Evolutionary conservation across 2,888 invertebrate species (phyloP), one percentile per base, ranked within the genome.

Genomic region (Drosophila mimetica): DNA sequence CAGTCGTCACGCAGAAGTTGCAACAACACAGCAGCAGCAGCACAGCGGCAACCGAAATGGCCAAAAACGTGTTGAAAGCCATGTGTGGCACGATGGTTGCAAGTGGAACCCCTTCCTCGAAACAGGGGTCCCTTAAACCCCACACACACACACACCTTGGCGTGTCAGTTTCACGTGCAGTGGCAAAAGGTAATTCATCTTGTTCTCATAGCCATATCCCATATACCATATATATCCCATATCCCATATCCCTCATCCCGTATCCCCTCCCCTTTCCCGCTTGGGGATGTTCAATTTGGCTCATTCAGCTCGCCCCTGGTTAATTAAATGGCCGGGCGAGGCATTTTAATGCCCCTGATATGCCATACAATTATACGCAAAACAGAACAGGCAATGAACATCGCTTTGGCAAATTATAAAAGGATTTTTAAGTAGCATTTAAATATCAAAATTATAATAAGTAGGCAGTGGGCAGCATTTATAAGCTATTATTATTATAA

Each of bases 171-270:
- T 84, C 82, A 78, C 79, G 80, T 89, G 89, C 86, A 84, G 84
- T 88, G 89, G 83, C 89, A 85, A 85, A 79, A 84, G 82, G 88
- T 82, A 88, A 89, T 89, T 81, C 88, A 89, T 89, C 89, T 84
- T 83, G 81, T 88, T 70, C 46, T 69, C 69, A 65, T 52, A 72
- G 51, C 44, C 34, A 42, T 57, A 41, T 48, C 28, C 28, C 28
- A 44, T 44, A 34, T 8, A 4, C 39, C 39, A 6, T 46, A 13
- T 25, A 6, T 28, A 5, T 18, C 13, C 11, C 14, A 20, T 3
- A 41, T 13, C 0, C 18, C 39, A 41, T 22, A 42, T 22, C 11
- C 42, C n/a, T n/a, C 42, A 42, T 42, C n/a, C n/a, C n/a, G n/a
- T n/a, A n/a, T 9, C 14, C 13, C 39, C 20, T 47, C 2, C 13